phyloP scores from a whole-genome alignment of 1,140 invertebrate species.

The Medauroidea extradentata region DNA sequence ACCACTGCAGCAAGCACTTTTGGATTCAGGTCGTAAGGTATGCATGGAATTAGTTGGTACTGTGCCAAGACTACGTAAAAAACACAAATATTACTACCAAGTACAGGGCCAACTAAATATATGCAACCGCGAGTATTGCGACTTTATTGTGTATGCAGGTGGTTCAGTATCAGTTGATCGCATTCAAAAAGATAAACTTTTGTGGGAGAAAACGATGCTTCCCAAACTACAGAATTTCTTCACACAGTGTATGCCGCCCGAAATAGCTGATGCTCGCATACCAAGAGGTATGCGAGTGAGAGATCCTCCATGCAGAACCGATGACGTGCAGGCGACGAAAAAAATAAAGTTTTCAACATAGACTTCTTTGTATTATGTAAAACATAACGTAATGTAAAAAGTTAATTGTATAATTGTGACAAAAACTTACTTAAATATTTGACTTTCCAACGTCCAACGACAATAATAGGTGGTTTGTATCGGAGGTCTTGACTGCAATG shows the following conservation, averaged over 20 bases:
- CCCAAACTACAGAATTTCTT: conserved; percentile 10
- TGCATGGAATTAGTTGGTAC: not conserved
- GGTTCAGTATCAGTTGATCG: too few species aligned
- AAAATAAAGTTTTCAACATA: too few species aligned
- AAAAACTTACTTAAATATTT: too few species aligned
- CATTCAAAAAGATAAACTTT: not conserved
- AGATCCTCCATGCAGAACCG: not conserved
- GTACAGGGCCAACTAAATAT: conserved; percentile 1
- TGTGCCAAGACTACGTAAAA: not conserved
- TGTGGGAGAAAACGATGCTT: too few species aligned
- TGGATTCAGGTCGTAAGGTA: not conserved
- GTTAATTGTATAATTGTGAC: too few species aligned
- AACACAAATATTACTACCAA: not conserved
- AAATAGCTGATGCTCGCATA: not conserved
- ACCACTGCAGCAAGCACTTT: not conserved
- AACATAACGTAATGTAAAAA: too few species aligned
- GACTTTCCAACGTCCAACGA: too few species aligned
- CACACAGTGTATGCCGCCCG: not conserved
- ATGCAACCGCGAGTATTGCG: not conserved
- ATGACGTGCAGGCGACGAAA: too few species aligned
- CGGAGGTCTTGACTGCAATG: too few species aligned
- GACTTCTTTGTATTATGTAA: too few species aligned
- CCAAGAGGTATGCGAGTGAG: not conserved
- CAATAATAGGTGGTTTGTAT: too few species aligned
- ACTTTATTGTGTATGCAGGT: not conserved